Evolutionary conservation across 2,113 vertebrate genomes (phyloP).

Genomic region (Platycercus adscitus): DNA sequence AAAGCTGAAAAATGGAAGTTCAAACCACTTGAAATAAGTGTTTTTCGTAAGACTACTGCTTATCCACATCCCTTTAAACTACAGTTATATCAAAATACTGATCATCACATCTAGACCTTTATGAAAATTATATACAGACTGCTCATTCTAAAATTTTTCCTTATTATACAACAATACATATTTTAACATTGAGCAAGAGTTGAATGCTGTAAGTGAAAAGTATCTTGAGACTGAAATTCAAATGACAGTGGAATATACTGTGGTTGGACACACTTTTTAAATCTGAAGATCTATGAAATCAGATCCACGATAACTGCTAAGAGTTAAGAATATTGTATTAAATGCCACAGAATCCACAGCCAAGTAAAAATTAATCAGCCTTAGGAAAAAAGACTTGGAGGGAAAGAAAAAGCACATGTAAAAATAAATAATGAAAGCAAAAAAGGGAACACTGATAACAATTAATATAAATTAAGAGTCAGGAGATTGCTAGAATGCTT

Average conservation of each 20-base stretch:
- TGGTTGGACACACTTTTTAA: neutral
- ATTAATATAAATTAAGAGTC: conserved; percentile 58
- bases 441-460: neutral
- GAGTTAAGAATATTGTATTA: neutral
- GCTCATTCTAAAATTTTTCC: neutral
- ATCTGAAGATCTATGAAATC: neutral
- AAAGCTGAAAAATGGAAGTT: conserved; percentile 25
- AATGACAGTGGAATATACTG: neutral
- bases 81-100: neutral
- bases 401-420: neutral
- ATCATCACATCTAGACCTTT: neutral
- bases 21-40: conserved; percentile 27
- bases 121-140: neutral
- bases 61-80: neutral
- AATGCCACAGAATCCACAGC: neutral
- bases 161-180: neutral
- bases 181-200: neutral
- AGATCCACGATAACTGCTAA: neutral
- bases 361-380: neutral
- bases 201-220: neutral
- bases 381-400: neutral
- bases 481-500: conserved; percentile 15
- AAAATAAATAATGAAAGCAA: conserved; percentile 16
- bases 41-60: conserved; percentile 13
- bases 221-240: neutral